Conservation (phyloP, 1,140 invertebrate species). For the Drosophila persimilis region DNA sequence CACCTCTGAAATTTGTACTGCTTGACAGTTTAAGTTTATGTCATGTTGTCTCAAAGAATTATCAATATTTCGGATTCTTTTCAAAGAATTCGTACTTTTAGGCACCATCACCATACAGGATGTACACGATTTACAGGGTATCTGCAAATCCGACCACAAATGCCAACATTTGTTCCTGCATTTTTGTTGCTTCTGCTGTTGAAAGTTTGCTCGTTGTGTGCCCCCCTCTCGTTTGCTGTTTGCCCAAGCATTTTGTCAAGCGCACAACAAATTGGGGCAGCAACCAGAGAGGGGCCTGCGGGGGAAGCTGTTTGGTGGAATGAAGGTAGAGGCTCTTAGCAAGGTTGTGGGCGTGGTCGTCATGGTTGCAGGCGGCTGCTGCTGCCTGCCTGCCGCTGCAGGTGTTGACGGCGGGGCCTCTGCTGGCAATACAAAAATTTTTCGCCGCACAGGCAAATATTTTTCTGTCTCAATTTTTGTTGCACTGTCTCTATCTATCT, state of each 20-base stretch:
- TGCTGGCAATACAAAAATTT: slow-evolving; percentile 25
- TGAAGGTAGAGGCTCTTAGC: neutral
- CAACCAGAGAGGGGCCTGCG: neutral
- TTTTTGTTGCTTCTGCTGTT: slow-evolving; percentile 13
- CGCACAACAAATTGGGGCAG: slow-evolving; percentile 48
- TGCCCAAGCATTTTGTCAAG: slow-evolving; percentile 70
- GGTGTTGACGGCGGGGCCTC: slow-evolving; percentile 43
- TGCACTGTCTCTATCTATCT: slow-evolving; percentile 3
- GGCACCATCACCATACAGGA: too few relatives aligned
- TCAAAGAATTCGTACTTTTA: too few relatives aligned
- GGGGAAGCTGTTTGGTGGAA: neutral
- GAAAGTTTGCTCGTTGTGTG: slow-evolving; percentile 15
- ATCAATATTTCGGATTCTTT: too few relatives aligned
- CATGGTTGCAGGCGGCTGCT: slow-evolving; percentile 44
- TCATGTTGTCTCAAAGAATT: too few relatives aligned
- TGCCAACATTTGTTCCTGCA: neutral
- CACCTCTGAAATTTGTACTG: too few relatives aligned
- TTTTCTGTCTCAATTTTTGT: slow-evolving; percentile 1
- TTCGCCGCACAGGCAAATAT: slow-evolving; percentile 19
- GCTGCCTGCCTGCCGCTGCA: slow-evolving; percentile 28
- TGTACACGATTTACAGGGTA: too few relatives aligned
- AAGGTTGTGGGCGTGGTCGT: slow-evolving; percentile 41
- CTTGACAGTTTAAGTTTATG: too few relatives aligned
- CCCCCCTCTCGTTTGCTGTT: slow-evolving; percentile 24
- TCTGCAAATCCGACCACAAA: too few relatives aligned